phyloP scores from a whole-genome alignment of 64 coral and sea anemone genomes.

The Trachythela sp. region DNA sequence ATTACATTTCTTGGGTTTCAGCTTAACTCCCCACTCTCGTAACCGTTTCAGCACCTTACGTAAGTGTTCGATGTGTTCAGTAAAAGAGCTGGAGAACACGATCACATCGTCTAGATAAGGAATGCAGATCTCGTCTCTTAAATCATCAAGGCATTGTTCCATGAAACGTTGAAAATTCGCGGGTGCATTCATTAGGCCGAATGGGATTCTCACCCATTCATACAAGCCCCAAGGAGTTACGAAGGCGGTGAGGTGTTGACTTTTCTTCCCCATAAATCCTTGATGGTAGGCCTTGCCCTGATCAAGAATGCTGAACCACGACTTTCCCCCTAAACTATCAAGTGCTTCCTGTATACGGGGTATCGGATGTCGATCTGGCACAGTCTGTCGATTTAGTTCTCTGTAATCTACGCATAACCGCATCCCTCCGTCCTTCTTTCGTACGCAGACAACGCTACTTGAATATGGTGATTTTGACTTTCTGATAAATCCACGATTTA shows the following conservation, averaged over 20 bases:
- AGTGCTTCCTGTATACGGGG: constrained; percentile 42
- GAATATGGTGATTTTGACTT: constrained; percentile 34
- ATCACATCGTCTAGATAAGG: constrained; percentile 47
- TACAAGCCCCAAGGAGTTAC: constrained; percentile 30
- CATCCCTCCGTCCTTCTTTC: too few species aligned
- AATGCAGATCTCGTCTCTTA: constrained; percentile 41
- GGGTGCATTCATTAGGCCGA: constrained; percentile 24
- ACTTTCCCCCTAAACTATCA: constrained; percentile 42
- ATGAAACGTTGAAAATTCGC: constrained; percentile 29
- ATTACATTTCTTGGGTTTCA: constrained; percentile 35
- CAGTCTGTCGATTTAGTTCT: constrained; percentile 29
- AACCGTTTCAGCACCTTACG: background rate
- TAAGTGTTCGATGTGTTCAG: constrained; percentile 36
- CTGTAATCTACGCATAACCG: too few species aligned
- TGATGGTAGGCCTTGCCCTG: constrained; percentile 50
- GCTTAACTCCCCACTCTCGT: constrained; percentile 35
- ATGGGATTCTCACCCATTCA: constrained; percentile 34
- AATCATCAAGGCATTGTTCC: constrained; percentile 36
- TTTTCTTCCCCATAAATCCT: background rate
- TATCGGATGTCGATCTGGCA: constrained; percentile 34
- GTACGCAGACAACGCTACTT: too few species aligned
- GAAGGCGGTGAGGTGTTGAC: constrained; percentile 27
- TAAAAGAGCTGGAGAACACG: constrained; percentile 23
- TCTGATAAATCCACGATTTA: constrained; percentile 25
- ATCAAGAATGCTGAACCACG: constrained; percentile 35